A percentile compares a stretch with the other conserved stretches of the same genome.
phyloP scores from a whole-genome alignment of 2,797 vertebrate genomes.

The Microchirus variegatus region DNA sequence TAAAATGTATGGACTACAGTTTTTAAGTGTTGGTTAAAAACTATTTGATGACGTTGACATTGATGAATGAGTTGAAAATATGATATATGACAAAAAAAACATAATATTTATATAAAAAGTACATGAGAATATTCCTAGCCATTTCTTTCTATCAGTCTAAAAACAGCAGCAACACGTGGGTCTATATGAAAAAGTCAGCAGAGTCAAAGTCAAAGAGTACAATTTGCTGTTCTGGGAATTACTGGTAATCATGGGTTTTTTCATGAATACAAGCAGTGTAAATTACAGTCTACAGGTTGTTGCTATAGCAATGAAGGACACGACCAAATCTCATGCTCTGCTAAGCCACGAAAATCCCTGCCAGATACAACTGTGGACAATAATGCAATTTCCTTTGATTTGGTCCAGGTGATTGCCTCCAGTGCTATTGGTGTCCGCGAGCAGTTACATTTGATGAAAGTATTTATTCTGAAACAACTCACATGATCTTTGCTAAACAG shows the following conservation, averaged over 20 bases:
- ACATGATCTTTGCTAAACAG: conserved; percentile 6
- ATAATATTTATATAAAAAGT: too few relatives aligned
- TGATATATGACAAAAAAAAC: too few relatives aligned
- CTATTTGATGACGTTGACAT: too few relatives aligned
- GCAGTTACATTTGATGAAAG: conserved; percentile 13
- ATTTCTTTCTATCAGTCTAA: too few relatives aligned
- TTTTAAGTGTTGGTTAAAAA: too few relatives aligned
- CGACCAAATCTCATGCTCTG: background rate
- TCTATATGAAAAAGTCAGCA: too few relatives aligned
- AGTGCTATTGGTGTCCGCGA: background rate
- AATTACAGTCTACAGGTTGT: conserved; percentile 32
- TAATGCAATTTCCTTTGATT: conserved; percentile 21
- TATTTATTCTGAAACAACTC: conserved; percentile 19
- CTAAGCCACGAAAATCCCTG: background rate
- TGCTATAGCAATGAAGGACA: conserved; percentile 27
- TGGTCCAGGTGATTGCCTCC: conserved; percentile 6
- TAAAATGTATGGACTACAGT: too few relatives aligned
- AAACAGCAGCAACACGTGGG: too few relatives aligned
- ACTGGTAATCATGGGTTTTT: conserved; percentile 1
- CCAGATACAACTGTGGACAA: background rate
- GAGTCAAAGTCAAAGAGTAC: background rate
- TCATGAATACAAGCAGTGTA: conserved; percentile 2
- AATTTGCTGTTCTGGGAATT: background rate
- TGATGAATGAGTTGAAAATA: too few relatives aligned
- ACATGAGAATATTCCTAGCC: too few relatives aligned